Evolutionary conservation across 2,888 invertebrate species (phyloP), one percentile per base, ranked within the genome.

Genomic region (Ormyrus labotus): DNA sequence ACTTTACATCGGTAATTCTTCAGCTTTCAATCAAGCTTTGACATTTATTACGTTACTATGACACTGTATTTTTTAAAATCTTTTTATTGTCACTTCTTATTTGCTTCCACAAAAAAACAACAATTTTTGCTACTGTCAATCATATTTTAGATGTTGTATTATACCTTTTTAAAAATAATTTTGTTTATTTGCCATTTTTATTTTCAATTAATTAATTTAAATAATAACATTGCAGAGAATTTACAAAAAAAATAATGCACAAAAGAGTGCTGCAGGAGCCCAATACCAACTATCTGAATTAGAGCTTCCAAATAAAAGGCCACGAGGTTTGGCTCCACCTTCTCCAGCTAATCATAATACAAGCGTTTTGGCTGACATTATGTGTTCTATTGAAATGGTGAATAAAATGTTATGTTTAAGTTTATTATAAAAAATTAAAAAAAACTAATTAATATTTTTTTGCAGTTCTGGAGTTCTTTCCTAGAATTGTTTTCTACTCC

Each of bases 401-500:
- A 64, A 45, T 45, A 67, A 45, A 72, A 71, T 67, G 10, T 34
- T 34, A 34, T 34, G 0, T 34, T 34, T 4, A 47, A 58, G 2
- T 51, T 10, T 53, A 9, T 63, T 45, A 61, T 1, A 63, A 10
- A 11, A 5, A 65, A 34, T 2, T 67, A 57, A 50, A 63, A 34
- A 34, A 4, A 4, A 57, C 6, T 71, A 77, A 64, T 78, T 55
- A 50, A 80, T 82, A 82, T 84, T 79, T 85, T 73, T 81, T 91
- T 88, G 9, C 92, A 95, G 95, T 94, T 95, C 88, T 94, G 94
- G 92, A 94, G 94, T 86, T 93, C 95, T 64, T 94, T 95, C 85
- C 92, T 94, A 87, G 94, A 94, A 86, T 89, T 95, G 69, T 94
- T 95, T 85, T 93, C 94, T 11, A 92, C 92, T 13, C 92, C 94